A percentile compares a stretch with the other conserved stretches of the same genome.
phyloP scores from a whole-genome alignment of 2,113 vertebrate species.

The Clarias batrachus region DNA sequence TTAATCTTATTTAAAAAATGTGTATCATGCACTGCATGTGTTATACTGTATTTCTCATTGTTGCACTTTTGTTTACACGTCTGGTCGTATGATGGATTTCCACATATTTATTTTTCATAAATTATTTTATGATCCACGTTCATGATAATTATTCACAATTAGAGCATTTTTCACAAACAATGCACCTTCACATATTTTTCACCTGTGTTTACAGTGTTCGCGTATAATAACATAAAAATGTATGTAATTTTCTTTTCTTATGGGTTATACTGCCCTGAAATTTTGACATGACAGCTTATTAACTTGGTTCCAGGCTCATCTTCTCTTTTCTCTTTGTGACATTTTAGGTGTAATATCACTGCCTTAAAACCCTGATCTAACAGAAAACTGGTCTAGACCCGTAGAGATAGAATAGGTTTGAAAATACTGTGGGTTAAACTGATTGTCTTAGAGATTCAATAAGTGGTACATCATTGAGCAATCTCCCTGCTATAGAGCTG shows the following conservation, averaged over 20 bases:
- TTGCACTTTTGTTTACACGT: background rate
- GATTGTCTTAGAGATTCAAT: conserved; percentile 54
- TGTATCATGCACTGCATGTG: background rate
- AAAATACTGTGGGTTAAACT: conserved; percentile 45
- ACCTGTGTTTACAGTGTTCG: background rate
- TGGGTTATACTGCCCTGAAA: conserved; percentile 27
- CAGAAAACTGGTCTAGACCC: conserved; percentile 33
- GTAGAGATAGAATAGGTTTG: conserved; percentile 13
- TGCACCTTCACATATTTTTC: background rate
- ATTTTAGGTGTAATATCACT: conserved; percentile 39
- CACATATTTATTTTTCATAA: background rate
- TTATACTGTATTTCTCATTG: background rate
- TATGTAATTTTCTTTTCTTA: background rate
- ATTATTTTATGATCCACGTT: background rate
- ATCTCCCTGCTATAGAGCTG: conserved; percentile 42
- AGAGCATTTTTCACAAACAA: too few species aligned
- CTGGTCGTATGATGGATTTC: background rate
- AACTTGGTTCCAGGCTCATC: conserved; percentile 25
- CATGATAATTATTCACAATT: background rate
- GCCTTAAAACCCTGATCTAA: conserved; percentile 39
- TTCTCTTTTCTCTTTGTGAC: conserved; percentile 28
- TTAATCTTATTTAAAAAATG: background rate
- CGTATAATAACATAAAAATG: background rate
- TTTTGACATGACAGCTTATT: conserved; percentile 44
- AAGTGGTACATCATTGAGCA: conserved; percentile 55